Percentiles rank a stretch among this genome's conserved stretches.
These are phyloP conservation scores for Heteractis magnifica DNA, from an alignment of 92 coral and sea anemone species.

Conservation along the genomic window DNA sequence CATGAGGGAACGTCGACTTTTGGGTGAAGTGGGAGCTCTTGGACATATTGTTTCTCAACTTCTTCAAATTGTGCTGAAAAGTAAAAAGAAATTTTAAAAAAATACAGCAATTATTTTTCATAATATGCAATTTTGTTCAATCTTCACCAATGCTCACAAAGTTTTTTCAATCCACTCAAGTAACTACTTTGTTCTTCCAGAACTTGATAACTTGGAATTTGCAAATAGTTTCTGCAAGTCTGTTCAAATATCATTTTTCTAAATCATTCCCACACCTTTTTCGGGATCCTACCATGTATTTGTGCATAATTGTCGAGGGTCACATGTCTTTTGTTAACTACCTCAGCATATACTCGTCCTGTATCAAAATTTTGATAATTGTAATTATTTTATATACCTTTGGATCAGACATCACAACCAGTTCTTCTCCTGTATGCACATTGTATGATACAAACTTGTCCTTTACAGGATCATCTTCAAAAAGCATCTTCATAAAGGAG, in stretches of 20 bases:
- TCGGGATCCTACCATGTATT: no score
- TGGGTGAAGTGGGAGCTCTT: conserved; percentile 23
- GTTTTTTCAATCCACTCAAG: no score
- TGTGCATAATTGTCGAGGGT: no score
- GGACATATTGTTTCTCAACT: conserved; percentile 39
- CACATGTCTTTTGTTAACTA: no score
- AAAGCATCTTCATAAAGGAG: conserved; percentile 31
- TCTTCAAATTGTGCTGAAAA: conserved; percentile 47
- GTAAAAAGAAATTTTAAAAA: not conserved
- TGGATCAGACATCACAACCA: conserved; percentile 25
- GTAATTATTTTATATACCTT: conserved; percentile 10
- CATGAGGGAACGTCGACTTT: conserved; percentile 17
- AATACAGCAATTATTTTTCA: not conserved
- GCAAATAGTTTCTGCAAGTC: no score
- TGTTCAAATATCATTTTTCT: no score
- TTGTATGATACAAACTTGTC: conserved; percentile 24
- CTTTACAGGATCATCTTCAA: conserved; percentile 22
- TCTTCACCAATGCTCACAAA: no score
- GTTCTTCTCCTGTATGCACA: conserved; percentile 9
- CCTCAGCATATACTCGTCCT: no score
- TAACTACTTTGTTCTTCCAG: no score
- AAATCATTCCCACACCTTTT: no score
- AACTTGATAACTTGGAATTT: no score
- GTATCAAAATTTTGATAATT: no score
- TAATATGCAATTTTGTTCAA: not conserved